Evolutionary conservation across 2,888 invertebrate genomes (phyloP).

Genomic region (Amiota mariae): DNA sequence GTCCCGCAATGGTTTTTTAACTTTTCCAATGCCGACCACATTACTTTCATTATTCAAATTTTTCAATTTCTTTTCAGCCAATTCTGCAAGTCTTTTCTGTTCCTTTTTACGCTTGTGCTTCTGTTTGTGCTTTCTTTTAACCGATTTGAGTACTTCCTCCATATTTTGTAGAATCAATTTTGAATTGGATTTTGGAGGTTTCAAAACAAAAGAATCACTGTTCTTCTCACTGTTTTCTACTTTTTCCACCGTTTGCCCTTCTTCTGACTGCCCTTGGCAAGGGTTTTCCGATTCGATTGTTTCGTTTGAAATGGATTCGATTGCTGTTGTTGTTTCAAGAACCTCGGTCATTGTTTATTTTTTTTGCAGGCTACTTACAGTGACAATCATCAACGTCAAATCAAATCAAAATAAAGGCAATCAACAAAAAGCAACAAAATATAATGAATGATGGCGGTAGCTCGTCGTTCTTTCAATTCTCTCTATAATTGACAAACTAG

Average conservation of each 20-base stretch:
- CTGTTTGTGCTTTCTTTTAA: constrained; percentile 71
- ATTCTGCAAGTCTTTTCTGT: constrained; percentile 64
- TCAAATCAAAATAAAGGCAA: constrained; percentile 46
- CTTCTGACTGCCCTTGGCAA: constrained; percentile 44
- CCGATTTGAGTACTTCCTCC: constrained; percentile 72
- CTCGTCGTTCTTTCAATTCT: too few species aligned
- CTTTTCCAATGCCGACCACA: constrained; percentile 25
- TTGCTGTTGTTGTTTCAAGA: constrained; percentile 32
- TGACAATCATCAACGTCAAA: constrained; percentile 54
- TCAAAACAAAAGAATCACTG: constrained; percentile 54
- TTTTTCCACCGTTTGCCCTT: constrained; percentile 60
- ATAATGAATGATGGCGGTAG: background rate
- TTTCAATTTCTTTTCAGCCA: constrained; percentile 46
- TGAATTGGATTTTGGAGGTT: constrained; percentile 68
- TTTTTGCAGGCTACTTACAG: constrained; percentile 41
- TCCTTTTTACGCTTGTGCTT: constrained; percentile 70
- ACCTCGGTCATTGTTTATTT: constrained; percentile 38
- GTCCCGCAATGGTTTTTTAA: constrained; percentile 56
- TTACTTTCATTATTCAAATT: constrained; percentile 37
- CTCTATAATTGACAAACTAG: background rate
- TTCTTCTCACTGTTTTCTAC: constrained; percentile 42
- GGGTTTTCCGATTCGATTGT: constrained; percentile 44
- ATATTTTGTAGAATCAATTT: constrained; percentile 71
- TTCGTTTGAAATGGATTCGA: constrained; percentile 28
- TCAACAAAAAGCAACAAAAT: constrained; percentile 41